These are phyloP conservation scores for Carapus acus DNA, from an alignment of 2,797 vertebrate genomes.

Conservation along the genomic window DNA sequence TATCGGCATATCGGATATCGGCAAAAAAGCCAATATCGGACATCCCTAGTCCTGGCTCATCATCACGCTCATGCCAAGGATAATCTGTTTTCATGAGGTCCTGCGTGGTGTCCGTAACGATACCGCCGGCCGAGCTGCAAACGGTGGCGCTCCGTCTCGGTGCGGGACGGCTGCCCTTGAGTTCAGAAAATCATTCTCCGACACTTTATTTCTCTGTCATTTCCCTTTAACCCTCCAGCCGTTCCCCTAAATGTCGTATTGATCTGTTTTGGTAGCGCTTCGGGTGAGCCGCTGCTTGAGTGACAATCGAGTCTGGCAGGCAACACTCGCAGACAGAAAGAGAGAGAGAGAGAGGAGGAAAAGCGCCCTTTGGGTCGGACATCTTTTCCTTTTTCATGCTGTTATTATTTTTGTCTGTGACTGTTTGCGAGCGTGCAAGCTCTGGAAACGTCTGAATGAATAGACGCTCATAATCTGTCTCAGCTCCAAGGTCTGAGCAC, in stretches of 20 bases:
- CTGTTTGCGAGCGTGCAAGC: no score
- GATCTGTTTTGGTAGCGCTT: conserved; percentile 33
- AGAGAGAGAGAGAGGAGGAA: background rate
- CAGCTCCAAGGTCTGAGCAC: no score
- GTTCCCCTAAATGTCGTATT: conserved; percentile 35
- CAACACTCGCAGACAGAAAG: background rate
- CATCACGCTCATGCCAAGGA: background rate
- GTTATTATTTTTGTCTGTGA: no score
- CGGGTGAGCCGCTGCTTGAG: conserved; percentile 1
- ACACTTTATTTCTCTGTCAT: conserved; percentile 24
- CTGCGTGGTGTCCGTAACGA: conserved; percentile 44
- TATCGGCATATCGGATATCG: no score
- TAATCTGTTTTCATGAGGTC: no score
- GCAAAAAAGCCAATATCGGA: no score
- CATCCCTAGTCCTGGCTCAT: no score
- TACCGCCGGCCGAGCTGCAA: conserved; percentile 30
- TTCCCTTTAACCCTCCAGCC: conserved; percentile 41
- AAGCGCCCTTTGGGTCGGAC: no score
- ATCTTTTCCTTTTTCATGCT: no score
- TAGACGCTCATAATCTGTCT: no score
- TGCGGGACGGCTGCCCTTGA: conserved; percentile 27
- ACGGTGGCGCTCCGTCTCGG: conserved; percentile 37
- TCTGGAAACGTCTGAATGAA: no score
- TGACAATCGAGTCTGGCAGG: conserved; percentile 4
- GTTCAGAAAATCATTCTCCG: conserved; percentile 37